These are phyloP conservation scores for Medauroidea extradentata DNA, from an alignment of 1,140 invertebrate genomes.

Conservation along the genomic window DNA sequence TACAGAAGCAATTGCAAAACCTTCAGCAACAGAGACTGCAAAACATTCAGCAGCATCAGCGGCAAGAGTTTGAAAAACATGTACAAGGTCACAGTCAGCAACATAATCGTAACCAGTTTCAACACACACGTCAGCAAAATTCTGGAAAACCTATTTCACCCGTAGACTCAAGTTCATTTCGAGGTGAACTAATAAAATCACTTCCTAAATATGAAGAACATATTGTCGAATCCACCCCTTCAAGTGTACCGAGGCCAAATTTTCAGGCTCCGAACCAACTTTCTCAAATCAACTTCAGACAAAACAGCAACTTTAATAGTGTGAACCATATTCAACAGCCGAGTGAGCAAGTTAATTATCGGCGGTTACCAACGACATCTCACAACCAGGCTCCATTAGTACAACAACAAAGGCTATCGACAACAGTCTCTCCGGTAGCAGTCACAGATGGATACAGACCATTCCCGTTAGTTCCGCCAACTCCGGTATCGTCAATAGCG, in stretches of 20 bases:
- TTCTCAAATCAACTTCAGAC: too few relatives aligned
- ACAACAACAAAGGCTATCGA: constrained; percentile 7
- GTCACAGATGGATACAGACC: constrained; percentile 23
- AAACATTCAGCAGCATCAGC: constrained; percentile 45
- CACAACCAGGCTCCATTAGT: constrained; percentile 6
- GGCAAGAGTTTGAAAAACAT: constrained; percentile 44
- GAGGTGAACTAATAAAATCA: constrained; percentile 7
- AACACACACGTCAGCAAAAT: constrained; percentile 3
- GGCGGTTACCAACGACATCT: constrained; percentile 8
- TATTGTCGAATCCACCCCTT: constrained; percentile 39
- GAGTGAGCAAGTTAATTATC: constrained; percentile 6
- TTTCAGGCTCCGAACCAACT: constrained; percentile 27
- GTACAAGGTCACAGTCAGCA: constrained; percentile 28
- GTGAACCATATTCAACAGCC: too few relatives aligned
- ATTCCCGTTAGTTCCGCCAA: constrained; percentile 28
- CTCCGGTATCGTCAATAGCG: constrained; percentile 24
- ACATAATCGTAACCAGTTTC: not conserved
- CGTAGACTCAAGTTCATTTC: not conserved
- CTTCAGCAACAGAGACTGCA: constrained; percentile 35
- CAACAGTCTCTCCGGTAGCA: constrained; percentile 20
- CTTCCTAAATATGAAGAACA: constrained; percentile 2
- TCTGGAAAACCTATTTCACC: not conserved
- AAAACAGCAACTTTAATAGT: too few relatives aligned
- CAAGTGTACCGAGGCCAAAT: constrained; percentile 44
- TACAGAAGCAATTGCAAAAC: constrained; percentile 28